Evolutionary conservation across 2,797 vertebrate species (phyloP).

Genomic region (Hippocampus kuda): DNA sequence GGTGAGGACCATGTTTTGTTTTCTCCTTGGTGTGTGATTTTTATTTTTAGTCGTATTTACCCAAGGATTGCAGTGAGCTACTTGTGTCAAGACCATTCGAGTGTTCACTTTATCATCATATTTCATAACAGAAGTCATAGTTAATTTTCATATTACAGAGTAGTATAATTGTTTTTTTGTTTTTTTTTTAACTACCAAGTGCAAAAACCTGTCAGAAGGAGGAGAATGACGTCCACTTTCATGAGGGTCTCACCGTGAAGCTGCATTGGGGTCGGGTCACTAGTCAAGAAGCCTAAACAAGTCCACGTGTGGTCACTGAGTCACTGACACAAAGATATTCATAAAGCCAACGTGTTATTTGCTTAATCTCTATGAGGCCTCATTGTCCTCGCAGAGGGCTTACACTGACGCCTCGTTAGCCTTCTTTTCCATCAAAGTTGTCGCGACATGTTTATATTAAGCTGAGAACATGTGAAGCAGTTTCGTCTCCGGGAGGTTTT

Average conservation of each 20-base stretch:
- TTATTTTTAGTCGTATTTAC: neutral
- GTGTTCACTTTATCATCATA: neutral
- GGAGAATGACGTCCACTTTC: conserved; percentile 4
- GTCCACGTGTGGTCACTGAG: conserved; percentile 31
- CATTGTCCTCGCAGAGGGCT: neutral
- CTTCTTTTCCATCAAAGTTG: neutral
- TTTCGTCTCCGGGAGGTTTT: conserved; percentile 14
- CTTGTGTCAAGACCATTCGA: conserved; percentile 17
- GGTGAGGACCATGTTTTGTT: conserved; percentile 62
- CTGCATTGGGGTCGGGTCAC: conserved; percentile 22
- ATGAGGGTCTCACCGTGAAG: conserved; percentile 24
- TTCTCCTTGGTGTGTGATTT: neutral
- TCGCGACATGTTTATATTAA: conserved; percentile 7
- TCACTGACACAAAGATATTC: conserved; percentile 16
- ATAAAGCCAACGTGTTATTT: conserved; percentile 3
- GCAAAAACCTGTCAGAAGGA: neutral
- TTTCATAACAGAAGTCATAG: conserved; percentile 14
- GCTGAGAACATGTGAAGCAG: conserved; percentile 47
- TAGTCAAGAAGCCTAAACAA: conserved; percentile 32
- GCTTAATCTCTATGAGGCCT: neutral
- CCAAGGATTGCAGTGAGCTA: neutral
- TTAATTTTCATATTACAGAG: conserved; percentile 21
- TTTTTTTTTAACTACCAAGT: neutral
- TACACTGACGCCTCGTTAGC: neutral
- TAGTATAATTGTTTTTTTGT: neutral